These are phyloP conservation scores for Trachymyrmex septentrionalis DNA, from an alignment of 1,140 invertebrate species.

Conservation along the genomic window DNA sequence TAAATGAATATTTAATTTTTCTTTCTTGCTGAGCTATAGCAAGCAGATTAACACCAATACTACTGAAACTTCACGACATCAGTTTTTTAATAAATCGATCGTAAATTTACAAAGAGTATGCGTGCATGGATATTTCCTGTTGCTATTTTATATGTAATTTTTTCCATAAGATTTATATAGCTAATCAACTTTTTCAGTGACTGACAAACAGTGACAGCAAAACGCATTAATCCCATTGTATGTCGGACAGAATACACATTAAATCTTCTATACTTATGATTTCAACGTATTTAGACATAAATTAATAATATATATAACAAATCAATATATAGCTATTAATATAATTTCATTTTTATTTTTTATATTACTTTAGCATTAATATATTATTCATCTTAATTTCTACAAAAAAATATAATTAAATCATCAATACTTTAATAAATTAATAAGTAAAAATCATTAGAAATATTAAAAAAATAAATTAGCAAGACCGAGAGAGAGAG, in stretches of 20 bases:
- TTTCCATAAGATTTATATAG: neutral
- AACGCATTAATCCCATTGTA: conserved; percentile 22
- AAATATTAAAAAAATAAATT: neutral
- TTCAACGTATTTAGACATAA: neutral
- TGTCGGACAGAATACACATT: neutral
- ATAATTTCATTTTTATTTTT: neutral
- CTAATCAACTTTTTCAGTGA: neutral
- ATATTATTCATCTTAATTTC: neutral
- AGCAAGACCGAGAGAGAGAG: too few species aligned
- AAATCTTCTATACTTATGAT: neutral
- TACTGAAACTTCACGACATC: neutral
- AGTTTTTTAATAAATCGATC: neutral
- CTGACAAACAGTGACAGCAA: neutral
- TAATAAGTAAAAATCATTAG: neutral
- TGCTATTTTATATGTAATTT: neutral
- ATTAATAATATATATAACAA: neutral
- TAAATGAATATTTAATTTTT: neutral
- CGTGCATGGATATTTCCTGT: too few species aligned
- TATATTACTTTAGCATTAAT: neutral
- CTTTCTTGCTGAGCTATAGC: neutral
- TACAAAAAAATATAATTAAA: neutral
- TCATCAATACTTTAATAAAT: neutral
- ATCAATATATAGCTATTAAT: neutral
- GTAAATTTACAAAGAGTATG: neutral
- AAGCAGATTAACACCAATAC: neutral